Evolutionary conservation across 2,888 invertebrate genomes (phyloP), one percentile per base, ranked within the genome.

Genomic region (Pachymerium ferrugineum): DNA sequence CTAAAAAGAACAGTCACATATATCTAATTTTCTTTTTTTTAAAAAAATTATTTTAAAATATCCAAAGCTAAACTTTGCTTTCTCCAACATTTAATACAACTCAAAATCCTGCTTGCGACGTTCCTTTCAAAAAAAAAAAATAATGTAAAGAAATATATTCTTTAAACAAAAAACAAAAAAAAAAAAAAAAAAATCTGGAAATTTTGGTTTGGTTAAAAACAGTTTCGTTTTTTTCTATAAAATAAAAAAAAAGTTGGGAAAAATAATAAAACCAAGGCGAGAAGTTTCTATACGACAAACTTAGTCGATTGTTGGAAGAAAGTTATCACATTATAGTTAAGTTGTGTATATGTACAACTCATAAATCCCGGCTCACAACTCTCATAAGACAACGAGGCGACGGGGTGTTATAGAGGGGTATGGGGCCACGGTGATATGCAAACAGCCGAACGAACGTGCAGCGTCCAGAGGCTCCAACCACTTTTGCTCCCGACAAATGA

Each of bases 371-470:
- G 47, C 47, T 47, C 47, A 47, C 47, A 47, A 16, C 47, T 47
- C 16, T 47, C n/a, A n/a, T 47, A 22, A 47, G 22, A 47, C 22
- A 22, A 47, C 19, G 22, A 47, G 19, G 47, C 16, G 47, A 47
- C 47, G 14, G 47, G 47, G 22, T 47, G 22, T 22, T 22, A 47
- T 47, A 22, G 47, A 22, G 47, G 47, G 47, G n/a, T n/a, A 47
- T 47, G 47, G 47, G 47, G 47, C 47, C 47, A 47, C 47, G 47
- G n/a, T 47, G 47, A 47, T 47, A 47, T 47, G 47, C 47, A 47
- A 47, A n/a, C 47, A 47, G 38, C 38, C 38, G 38, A 38, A n/a
- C n/a, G n/a, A n/a, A 38, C 5, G 38, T 38, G 19, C 47, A 47
- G 47, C 47, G 16, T 70, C 19, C 70, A 16, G 70, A 33, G 70